phyloP scores from a whole-genome alignment of 2,113 vertebrate species.

The Saguinus midas region DNA sequence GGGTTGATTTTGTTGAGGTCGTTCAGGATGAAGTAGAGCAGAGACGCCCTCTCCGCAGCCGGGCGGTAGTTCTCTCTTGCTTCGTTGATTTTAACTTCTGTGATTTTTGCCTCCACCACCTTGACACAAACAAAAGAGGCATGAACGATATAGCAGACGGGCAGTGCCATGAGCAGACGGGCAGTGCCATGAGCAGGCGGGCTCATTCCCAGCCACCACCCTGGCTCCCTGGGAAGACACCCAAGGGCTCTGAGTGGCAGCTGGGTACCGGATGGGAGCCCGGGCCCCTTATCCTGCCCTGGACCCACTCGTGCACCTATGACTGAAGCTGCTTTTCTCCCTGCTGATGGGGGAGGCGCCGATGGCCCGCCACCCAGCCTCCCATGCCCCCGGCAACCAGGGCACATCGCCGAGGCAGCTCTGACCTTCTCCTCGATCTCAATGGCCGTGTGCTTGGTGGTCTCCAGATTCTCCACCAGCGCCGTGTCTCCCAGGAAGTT shows the following conservation, averaged over 20 bases:
- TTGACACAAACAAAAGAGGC: not conserved
- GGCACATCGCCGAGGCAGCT: accelerated
- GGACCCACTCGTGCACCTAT: accelerated
- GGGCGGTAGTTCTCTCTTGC: conserved; percentile 84
- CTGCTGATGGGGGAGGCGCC: accelerated
- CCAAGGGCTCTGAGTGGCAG: accelerated
- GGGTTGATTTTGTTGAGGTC: conserved; percentile 87
- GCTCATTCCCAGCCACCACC: too few species aligned
- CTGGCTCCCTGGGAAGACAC: accelerated
- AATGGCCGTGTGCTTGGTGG: conserved; percentile 82
- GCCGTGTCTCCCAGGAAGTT: conserved; percentile 83
- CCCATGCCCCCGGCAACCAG: accelerated
- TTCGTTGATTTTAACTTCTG: conserved; percentile 82
- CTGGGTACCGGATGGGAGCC: accelerated
- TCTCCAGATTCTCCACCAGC: conserved; percentile 86
- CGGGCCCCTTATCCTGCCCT: accelerated
- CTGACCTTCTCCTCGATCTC: conserved; percentile 85
- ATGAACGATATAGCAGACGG: not conserved
- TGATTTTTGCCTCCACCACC: conserved; percentile 85
- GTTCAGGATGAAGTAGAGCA: conserved; percentile 87
- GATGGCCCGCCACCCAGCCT: accelerated
- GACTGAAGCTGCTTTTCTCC: too few species aligned
- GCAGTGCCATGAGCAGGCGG: accelerated
- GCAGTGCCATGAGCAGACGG: accelerated
- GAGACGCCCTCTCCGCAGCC: conserved; percentile 75